Conservation (phyloP, 2,113 vertebrate genomes). For the Macaca nemestrina region DNA sequence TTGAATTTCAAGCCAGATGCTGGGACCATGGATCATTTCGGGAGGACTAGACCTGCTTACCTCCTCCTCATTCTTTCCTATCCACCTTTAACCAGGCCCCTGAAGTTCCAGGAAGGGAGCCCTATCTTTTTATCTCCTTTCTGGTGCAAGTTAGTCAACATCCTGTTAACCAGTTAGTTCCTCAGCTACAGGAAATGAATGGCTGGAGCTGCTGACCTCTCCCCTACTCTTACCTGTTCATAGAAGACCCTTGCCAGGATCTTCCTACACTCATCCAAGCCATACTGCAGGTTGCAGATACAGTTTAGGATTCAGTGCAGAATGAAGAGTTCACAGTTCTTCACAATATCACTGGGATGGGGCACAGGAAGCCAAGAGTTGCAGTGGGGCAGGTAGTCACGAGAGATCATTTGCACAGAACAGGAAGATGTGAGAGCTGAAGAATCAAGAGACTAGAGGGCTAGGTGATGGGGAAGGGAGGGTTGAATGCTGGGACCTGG, state of each 20-base stretch:
- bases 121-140: not conserved
- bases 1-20: not conserved
- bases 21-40: not conserved
- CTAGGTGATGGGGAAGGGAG: not conserved
- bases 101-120: not conserved
- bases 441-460: not conserved
- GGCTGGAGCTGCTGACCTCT: not conserved
- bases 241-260: constrained; percentile 36
- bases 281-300: not conserved
- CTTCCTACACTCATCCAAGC: not conserved
- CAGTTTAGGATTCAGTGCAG: constrained; percentile 19
- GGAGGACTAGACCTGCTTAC: not conserved
- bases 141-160: not conserved
- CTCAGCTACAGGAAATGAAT: not conserved
- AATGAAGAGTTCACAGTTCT: not conserved
- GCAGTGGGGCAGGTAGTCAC: not conserved
- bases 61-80: not conserved
- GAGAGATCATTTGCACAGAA: not conserved
- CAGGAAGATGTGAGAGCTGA: not conserved
- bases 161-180: not conserved
- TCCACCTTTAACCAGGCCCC: not conserved
- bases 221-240: constrained; percentile 32
- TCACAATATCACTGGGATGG: constrained; percentile 45
- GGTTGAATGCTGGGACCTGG: not conserved
- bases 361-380: not conserved